Base-by-base conservation (phyloP, 1,140 invertebrate species). In the Hesperophylax magnus region DNA sequence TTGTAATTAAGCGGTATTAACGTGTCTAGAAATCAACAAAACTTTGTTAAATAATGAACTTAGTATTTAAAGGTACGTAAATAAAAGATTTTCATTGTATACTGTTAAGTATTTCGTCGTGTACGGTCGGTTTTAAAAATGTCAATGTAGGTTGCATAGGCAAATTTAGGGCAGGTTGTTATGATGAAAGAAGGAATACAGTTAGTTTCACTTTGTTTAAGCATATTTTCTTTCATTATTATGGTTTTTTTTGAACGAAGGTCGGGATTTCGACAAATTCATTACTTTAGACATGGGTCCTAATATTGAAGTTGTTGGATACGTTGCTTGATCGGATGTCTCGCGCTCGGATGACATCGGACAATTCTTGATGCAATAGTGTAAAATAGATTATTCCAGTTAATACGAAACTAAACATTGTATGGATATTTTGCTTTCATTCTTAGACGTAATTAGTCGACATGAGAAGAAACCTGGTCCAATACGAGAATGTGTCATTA, bases 91-190 rank as follows among this genome's bases (percentile, higher is more conserved):
- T 72, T 72, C 22, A 52, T 58, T 4, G 11, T n/a, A 52, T 47
- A 27, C 17, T 74, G 39, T 58, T 11, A 3, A 11, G 11, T 60
- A 72, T 71, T 60, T 72, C 34, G 11, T 15, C 39, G 56, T 72
- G 22, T 6, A 79, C 69, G 53, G 27, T 79, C 78, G n/a, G 27
- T 79, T 61, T 60, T 39, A 79, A 79, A 47, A 58, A 74, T 79
- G 78, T 58, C 67, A 79, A 79, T 79, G 65, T 79, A 79, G 78
- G 78, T 79, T 79, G 78, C 78, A 79, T 79, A 74, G 67, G 63
- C 78, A 61, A 79, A 79, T 79, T 79, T 79, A 79, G 78, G 78
- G 78, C 78, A 79, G 67, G 78, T 79, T 79, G 78, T 79, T 79
- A 79, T 79, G 78, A 79, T 79, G 78, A 79, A 79, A 79, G 52